Percentiles rank a stretch among this genome's conserved stretches.
Evolutionary conservation across 2,797 vertebrate species (phyloP).

Genomic region (Poeciliopsis gracilis): DNA sequence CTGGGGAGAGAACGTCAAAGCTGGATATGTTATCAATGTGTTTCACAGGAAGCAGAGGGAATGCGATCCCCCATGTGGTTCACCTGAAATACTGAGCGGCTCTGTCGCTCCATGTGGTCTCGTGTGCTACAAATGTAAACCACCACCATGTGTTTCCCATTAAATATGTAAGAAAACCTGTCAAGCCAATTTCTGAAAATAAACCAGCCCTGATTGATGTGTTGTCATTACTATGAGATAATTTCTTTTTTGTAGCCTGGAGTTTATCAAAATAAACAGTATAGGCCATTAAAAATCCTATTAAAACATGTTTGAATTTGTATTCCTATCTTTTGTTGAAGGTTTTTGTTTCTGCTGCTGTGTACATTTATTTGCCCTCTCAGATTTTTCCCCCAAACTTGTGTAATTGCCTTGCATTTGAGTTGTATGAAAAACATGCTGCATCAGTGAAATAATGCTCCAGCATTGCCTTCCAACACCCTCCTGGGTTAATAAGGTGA

Average conservation of each 20-base stretch:
- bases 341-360: constrained; percentile 24
- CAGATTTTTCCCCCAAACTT: constrained; percentile 38
- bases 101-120: constrained; percentile 44
- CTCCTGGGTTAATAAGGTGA: no score
- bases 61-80: constrained; percentile 28
- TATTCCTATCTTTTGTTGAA: constrained; percentile 21
- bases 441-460: neutral
- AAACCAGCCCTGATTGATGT: constrained; percentile 37
- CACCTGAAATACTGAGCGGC: constrained; percentile 34
- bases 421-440: neutral
- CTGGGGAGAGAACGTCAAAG: constrained; percentile 52
- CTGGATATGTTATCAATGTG: constrained; percentile 35
- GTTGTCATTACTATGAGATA: constrained; percentile 51
- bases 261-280: constrained; percentile 38
- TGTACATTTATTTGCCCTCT: constrained; percentile 47
- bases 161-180: constrained; percentile 36
- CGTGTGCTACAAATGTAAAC: constrained; percentile 44
- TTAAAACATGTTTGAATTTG: constrained; percentile 25
- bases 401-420: neutral
- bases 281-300: constrained; percentile 44
- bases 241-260: constrained; percentile 35
- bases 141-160: constrained; percentile 20
- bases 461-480: neutral
- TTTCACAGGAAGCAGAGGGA: constrained; percentile 39
- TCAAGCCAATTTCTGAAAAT: constrained; percentile 20